Percentiles rank a stretch among this genome's conserved stretches.
phyloP scores from a whole-genome alignment of 1,140 invertebrate genomes.

The Cepaea nemoralis region DNA sequence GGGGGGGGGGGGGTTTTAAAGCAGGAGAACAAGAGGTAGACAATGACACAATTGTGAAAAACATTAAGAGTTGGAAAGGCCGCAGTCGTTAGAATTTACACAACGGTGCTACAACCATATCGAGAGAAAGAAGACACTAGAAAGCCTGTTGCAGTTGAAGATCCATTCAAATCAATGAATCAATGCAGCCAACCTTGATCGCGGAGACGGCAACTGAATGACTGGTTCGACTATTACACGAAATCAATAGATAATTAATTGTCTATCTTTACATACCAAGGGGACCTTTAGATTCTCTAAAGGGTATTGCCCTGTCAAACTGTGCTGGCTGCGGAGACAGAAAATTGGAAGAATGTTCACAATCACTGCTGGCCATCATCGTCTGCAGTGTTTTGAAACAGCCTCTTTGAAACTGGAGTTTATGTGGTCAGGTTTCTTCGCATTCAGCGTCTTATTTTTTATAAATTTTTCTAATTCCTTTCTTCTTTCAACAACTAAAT shows the following conservation, averaged over 20 bases:
- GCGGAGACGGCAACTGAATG: too few species aligned
- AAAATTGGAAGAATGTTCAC: neutral
- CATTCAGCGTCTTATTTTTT: too few species aligned
- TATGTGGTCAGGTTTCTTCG: conserved; percentile 22
- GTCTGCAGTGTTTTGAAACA: conserved; percentile 22
- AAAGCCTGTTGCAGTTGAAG: too few species aligned
- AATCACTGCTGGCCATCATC: neutral
- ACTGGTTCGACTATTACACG: neutral
- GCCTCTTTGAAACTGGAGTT: conserved; percentile 18
- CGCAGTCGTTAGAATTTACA: too few species aligned
- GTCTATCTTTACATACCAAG: conserved; percentile 28
- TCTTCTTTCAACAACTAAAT: too few species aligned
- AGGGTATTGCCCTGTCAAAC: conserved; percentile 42
- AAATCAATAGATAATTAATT: neutral
- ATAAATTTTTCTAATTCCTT: too few species aligned
- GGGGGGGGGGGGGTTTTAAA: conserved; percentile 1
- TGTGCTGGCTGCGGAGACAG: conserved; percentile 1
- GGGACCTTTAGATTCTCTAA: conserved; percentile 43
- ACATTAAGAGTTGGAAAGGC: too few species aligned
- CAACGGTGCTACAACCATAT: too few species aligned
- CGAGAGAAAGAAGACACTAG: too few species aligned
- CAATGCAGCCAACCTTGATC: too few species aligned
- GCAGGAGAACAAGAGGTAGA: neutral
- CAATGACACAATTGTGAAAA: neutral
- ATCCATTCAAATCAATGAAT: too few species aligned